Base-by-base conservation (phyloP, 2,797 vertebrate genomes). In the Allobates femoralis region DNA sequence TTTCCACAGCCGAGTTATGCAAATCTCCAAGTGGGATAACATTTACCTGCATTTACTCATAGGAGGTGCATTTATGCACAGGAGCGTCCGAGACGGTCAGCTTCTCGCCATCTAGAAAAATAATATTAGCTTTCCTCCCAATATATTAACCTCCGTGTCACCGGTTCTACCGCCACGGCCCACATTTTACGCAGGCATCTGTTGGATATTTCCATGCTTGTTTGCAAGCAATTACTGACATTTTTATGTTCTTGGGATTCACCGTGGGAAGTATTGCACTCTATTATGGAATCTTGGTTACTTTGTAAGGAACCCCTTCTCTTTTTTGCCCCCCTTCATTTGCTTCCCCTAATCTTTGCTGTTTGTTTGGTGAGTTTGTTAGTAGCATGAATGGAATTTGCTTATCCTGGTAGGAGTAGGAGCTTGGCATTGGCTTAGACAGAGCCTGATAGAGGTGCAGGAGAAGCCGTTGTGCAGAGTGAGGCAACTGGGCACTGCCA, bases 1-100 rank as follows among this genome's bases (percentile, higher is more conserved):
- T 97, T 96, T 94, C 94, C 94, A 95, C 89, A 91, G 93, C 91
- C 89, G 95, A 96, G 96, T 96, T 95, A 95, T 95, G 91, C 87
- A 91, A 92, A 92, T 87, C 53, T 5, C 0, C 83, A 86, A n/a
- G 67, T 67, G 1, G 16, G 19, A 11, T 51, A 80, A 26, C 0
- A 0, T 53, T 19, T 82, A 87, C 67, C 34, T 69, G 69, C 60
- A 87, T 55, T 90, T 84, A 2, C 53, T 28, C 86, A 10, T 28
- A 50, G 11, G 32, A 34, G 11, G 23, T 34, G 32, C 67, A 82
- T 76, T 55, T 81, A 53, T 85, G 77, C 74, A 2, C 41, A 28
- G 51, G 53, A 64, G 64, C 23, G 55, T 62, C 62, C 71, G 10
- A 18, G 53, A 71, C 67, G 12, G 16, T 28, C 67, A 14, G 34